Percentiles rank a stretch among this genome's conserved stretches.
These are phyloP conservation scores for Muscicapa striata DNA, from an alignment of 2,797 vertebrate species.

Conservation along the genomic window DNA sequence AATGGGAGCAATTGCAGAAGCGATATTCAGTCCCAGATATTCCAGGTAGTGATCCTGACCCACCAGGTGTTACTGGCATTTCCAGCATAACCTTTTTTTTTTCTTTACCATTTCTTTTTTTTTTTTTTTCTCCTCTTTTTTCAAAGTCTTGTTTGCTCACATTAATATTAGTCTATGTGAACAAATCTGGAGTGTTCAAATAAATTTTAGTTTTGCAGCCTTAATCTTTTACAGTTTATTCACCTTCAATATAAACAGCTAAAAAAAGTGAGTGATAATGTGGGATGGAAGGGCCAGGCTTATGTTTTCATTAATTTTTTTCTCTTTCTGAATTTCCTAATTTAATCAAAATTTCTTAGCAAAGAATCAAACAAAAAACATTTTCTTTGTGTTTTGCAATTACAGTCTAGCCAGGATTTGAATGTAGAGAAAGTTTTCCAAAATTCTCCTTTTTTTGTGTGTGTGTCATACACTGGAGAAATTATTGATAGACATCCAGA, in stretches of 20 bases:
- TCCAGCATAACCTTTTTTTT: not conserved
- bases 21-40: not conserved
- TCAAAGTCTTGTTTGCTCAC: not conserved
- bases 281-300: not conserved
- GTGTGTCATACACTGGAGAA: not conserved
- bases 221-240: conserved; percentile 8
- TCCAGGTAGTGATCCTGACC: not conserved
- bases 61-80: not conserved
- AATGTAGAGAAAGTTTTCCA: not conserved
- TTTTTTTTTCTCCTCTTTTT: not conserved
- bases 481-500: not conserved
- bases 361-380: not conserved
- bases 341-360: not conserved
- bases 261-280: not conserved
- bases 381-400: not conserved
- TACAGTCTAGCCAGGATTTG: not conserved
- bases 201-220: not conserved
- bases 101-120: too few relatives aligned
- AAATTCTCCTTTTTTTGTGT: not conserved
- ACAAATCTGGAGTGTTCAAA: not conserved
- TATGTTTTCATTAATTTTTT: not conserved
- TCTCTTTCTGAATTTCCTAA: not conserved
- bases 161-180: not conserved
- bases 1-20: not conserved
- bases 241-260: not conserved